Base-by-base conservation (phyloP, 1,140 invertebrate species). In the Atta texana region DNA sequence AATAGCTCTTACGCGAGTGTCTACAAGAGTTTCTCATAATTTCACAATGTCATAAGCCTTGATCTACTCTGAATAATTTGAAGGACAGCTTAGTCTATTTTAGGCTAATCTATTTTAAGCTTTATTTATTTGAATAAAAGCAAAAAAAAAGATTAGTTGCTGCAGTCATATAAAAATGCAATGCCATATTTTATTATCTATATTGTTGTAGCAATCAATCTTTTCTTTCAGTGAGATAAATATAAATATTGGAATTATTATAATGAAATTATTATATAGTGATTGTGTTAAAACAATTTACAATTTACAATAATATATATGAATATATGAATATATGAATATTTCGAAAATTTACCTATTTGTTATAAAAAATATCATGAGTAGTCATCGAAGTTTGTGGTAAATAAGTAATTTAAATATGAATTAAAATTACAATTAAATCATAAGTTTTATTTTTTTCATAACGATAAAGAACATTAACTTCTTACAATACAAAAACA, bases 1-100 rank as follows among this genome's bases (percentile, higher is more conserved):
- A 28, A 74, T 74, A 5, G n/a, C 16, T 63, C 75, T 77, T 75
- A 59, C 16, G 57, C 16, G 57, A 77, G 4, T 49, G 57, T 49
- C 57, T 24, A 18, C 21, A 21, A 44, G 39, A 44, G 34, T 44
- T 76, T 77, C 57, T 63, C 57, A 63, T 31, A 63, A n/a, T 63
- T 63, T 63, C 34, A 63, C 14, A 28, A 77, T 63, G 34, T 2
- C 7, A 8, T 12, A 24, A 18, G 16, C 16, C 8, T 77, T 18
- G 18, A 51, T 51, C 14, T 16, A 66, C 21, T 78, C 14, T 4
- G 2, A 68, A 1, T 44, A 34, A 39, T 53, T 51, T n/a, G 44
- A 53, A 49, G 39, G 1, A 59, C 16, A 49, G 31, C 6, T 28
- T 49, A 10, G 44, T 28, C 21, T 28, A 44, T 63, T 61, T 39